A percentile compares a stretch with the other conserved stretches of the same genome.
These are phyloP conservation scores for Alosa alosa DNA, from an alignment of 2,113 vertebrate genomes.

Conservation along the genomic window DNA sequence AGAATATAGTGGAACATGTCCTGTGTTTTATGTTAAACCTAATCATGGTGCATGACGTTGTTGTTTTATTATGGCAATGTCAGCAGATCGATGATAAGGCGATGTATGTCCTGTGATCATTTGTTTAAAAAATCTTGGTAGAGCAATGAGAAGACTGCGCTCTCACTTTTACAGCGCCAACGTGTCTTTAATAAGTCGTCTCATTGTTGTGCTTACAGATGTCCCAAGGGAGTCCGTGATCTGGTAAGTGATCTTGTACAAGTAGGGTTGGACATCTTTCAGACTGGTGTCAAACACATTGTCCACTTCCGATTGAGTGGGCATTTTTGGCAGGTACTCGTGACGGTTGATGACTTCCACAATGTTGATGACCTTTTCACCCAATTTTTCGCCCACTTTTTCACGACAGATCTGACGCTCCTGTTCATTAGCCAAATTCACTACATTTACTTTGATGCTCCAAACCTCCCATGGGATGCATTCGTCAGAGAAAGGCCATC, in stretches of 20 bases:
- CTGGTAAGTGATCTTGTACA: slow-evolving; percentile 96
- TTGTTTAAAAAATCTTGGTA: background rate
- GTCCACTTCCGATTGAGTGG: slow-evolving; percentile 96
- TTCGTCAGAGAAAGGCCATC: slow-evolving; percentile 96
- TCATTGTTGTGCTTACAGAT: slow-evolving; percentile 96
- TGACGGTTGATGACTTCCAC: slow-evolving; percentile 98
- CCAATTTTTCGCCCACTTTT: slow-evolving; percentile 96
- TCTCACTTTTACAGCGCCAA: slow-evolving; percentile 77
- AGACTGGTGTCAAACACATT: slow-evolving; percentile 96
- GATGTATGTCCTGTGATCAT: background rate
- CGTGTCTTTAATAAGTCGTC: slow-evolving; percentile 96
- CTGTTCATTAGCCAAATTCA: slow-evolving; percentile 92
- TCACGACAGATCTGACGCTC: slow-evolving; percentile 97
- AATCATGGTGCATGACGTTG: background rate
- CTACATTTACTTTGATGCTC: slow-evolving; percentile 96
- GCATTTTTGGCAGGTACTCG: slow-evolving; percentile 98
- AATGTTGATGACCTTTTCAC: slow-evolving; percentile 95
- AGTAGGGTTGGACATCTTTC: slow-evolving; percentile 95
- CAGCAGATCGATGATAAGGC: background rate
- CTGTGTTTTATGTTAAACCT: too few species aligned
- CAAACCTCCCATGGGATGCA: slow-evolving; percentile 98
- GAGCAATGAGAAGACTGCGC: background rate
- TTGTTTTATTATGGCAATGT: background rate
- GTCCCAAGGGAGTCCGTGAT: slow-evolving; percentile 93
- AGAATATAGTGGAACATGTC: background rate